Evolutionary conservation across 1,140 invertebrate species (phyloP).

Genomic region (Microplitis mediator): DNA sequence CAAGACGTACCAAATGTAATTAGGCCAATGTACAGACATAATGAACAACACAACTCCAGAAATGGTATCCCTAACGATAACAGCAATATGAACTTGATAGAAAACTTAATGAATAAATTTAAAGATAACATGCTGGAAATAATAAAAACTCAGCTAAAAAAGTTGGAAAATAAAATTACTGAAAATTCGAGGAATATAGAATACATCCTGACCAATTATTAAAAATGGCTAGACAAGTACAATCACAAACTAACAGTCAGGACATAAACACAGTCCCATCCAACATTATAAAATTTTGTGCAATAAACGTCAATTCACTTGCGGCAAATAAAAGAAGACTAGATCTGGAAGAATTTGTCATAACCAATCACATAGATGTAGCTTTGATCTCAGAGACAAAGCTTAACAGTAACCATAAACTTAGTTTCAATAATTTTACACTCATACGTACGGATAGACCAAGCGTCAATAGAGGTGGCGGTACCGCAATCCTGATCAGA

Average conservation of each 20-base stretch:
- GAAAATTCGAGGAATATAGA: neutral
- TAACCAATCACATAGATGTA: neutral
- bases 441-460: conserved; percentile 13
- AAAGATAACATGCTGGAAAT: no score
- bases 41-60: no score
- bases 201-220: neutral
- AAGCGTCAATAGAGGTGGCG: neutral
- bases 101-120: no score
- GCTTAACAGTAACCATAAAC: neutral
- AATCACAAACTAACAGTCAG: neutral
- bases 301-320: conserved; percentile 26
- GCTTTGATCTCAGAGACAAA: conserved; percentile 19
- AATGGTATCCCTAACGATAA: no score
- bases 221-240: neutral
- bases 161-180: neutral
- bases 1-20: no score
- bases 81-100: no score
- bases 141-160: no score
- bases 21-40: no score
- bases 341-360: conserved; percentile 6
- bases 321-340: neutral
- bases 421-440: neutral
- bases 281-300: neutral
- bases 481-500: conserved; percentile 15
- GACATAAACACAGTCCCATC: neutral